phyloP scores from a whole-genome alignment of 2,888 invertebrate species.

The Cybosia mesomella region DNA sequence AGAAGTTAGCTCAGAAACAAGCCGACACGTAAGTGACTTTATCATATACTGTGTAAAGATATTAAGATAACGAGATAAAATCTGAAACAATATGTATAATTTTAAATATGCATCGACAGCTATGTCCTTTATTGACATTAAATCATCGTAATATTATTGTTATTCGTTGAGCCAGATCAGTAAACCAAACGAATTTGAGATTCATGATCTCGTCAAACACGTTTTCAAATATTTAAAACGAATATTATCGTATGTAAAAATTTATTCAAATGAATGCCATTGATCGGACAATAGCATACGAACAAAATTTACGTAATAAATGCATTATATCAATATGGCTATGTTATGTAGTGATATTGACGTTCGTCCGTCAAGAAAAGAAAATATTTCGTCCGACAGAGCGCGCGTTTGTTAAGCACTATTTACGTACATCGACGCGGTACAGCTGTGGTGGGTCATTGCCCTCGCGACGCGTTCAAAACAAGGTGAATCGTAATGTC shows the following conservation, averaged over 20 bases:
- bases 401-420: constrained; percentile 60
- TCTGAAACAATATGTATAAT: not conserved
- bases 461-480: constrained; percentile 74
- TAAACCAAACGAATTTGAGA: not conserved
- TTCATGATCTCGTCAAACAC: constrained; percentile 18
- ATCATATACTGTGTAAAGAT: too few relatives aligned
- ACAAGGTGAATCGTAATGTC: constrained; percentile 80
- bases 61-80: not conserved
- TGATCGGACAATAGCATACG: constrained; percentile 5
- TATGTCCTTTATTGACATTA: not conserved
- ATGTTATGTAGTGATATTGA: constrained; percentile 18
- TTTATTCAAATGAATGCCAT: constrained; percentile 29
- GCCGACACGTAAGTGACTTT: too few relatives aligned
- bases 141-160: constrained; percentile 11
- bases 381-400: constrained; percentile 41
- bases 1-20: not conserved
- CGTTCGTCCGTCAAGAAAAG: constrained; percentile 32
- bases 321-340: not conserved
- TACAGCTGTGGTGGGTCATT: constrained; percentile 81
- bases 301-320: constrained; percentile 3
- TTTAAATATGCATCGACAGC: not conserved
- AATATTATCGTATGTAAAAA: constrained; percentile 22
- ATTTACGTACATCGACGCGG: constrained; percentile 65
- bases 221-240: constrained; percentile 18
- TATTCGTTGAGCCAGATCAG: constrained; percentile 17